These are phyloP conservation scores for Sinosuthora webbiana DNA, from an alignment of 2,113 vertebrate species.

Conservation along the genomic window DNA sequence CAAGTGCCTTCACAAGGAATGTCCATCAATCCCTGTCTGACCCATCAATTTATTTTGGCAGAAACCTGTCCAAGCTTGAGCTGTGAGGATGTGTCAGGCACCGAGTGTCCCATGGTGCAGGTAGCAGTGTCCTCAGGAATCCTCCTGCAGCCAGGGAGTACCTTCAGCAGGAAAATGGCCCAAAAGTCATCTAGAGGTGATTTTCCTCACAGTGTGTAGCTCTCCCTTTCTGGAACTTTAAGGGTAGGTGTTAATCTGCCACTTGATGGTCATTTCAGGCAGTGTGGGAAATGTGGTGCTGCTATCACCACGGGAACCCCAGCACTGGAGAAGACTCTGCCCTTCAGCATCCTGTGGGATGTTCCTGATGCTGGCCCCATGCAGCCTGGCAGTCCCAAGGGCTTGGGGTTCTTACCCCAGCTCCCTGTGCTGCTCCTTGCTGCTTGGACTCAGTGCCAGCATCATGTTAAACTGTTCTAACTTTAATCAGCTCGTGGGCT, in stretches of 20 bases:
- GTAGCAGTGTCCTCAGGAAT: not conserved
- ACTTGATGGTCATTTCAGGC: not conserved
- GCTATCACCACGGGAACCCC: rapidly evolving
- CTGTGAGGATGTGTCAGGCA: not conserved
- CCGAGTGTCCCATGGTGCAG: rapidly evolving
- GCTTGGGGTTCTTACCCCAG: not conserved
- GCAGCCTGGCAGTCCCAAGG: not conserved
- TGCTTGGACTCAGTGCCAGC: not conserved
- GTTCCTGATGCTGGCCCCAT: not conserved
- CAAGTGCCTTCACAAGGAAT: not conserved
- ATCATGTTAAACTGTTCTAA: not conserved
- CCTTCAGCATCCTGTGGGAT: not conserved
- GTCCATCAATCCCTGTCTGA: not conserved
- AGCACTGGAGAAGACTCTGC: rapidly evolving
- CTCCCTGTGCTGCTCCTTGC: not conserved
- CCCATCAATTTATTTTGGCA: not conserved
- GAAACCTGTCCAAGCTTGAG: not conserved
- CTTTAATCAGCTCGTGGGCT: slow-evolving; percentile 13
- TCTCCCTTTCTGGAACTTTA: not conserved
- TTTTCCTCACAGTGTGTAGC: not conserved
- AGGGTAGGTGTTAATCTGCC: not conserved
- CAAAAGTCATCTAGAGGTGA: not conserved
- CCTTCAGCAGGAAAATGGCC: not conserved
- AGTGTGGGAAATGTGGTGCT: not conserved
- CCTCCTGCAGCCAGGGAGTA: not conserved